Conservation (phyloP, 2,888 invertebrate species). For the Campoplex capitator region DNA sequence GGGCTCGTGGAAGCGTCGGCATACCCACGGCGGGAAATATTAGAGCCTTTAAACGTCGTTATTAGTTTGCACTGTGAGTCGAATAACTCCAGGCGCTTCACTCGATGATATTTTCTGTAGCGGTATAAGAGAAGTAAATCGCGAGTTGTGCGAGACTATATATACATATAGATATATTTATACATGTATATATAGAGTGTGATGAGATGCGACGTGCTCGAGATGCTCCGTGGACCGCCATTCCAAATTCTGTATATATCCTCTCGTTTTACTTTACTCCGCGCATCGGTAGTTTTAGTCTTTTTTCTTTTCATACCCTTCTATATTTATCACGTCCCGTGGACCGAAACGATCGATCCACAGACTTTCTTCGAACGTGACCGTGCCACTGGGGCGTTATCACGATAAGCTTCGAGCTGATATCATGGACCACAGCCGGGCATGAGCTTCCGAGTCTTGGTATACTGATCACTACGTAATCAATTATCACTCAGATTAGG, state of each 20-base stretch:
- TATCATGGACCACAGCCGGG: constrained; percentile 21
- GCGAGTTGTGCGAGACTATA: constrained; percentile 16
- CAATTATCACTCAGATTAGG: not conserved
- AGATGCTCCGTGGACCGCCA: constrained; percentile 25
- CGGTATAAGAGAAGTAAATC: constrained; percentile 49
- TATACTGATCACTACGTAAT: constrained; percentile 9
- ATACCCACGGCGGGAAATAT: constrained; percentile 78
- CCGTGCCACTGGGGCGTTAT: constrained; percentile 28
- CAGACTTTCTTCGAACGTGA: constrained; percentile 38
- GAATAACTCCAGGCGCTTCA: constrained; percentile 77
- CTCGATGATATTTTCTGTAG: constrained; percentile 64
- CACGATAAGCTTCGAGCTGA: constrained; percentile 26
- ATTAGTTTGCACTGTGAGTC: constrained; percentile 81
- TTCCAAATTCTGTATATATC: constrained; percentile 41
- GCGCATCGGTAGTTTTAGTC: constrained; percentile 5
- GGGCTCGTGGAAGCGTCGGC: constrained; percentile 60
- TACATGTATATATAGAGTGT: constrained; percentile 21
- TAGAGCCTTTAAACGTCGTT: constrained; percentile 82
- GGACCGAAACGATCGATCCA: constrained; percentile 43
- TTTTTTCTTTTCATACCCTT: constrained; percentile 24
- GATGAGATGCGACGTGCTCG: constrained; percentile 54
- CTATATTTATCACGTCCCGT: constrained; percentile 30
- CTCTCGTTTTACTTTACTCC: constrained; percentile 39
- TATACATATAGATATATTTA: constrained; percentile 4
- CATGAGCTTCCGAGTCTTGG: not conserved